A percentile compares a stretch with the other conserved stretches of the same genome.
Conservation (phyloP, 2,113 vertebrate species). For the Phalacrocorax aristotelis region DNA sequence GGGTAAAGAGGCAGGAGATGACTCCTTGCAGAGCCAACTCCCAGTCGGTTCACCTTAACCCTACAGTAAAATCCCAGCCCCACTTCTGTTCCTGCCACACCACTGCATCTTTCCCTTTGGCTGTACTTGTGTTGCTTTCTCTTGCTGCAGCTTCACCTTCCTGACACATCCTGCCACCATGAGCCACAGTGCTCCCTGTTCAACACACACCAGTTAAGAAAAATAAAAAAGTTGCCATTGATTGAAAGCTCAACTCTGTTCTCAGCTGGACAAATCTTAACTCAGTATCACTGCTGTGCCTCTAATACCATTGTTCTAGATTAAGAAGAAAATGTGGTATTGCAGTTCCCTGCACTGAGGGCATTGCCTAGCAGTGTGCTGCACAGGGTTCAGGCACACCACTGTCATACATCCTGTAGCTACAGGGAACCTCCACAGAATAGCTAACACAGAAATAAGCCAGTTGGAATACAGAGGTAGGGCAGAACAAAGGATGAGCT, state of each 20-base stretch:
- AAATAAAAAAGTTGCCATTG: background rate
- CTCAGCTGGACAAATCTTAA: conserved; percentile 20
- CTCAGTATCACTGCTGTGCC: background rate
- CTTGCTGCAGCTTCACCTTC: background rate
- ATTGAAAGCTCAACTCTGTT: background rate
- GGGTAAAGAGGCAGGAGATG: background rate
- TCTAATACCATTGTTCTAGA: background rate
- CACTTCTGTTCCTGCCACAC: background rate
- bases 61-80: background rate
- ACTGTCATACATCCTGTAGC: background rate
- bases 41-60: background rate
- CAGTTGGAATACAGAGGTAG: fast-evolving
- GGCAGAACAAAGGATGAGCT: background rate
- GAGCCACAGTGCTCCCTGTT: background rate
- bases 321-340: background rate
- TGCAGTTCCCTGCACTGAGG: background rate
- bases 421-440: background rate
- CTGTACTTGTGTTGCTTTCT: background rate
- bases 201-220: background rate
- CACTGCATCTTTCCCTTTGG: background rate
- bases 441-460: background rate
- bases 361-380: background rate
- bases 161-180: fast-evolving
- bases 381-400: background rate
- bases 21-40: background rate